phyloP scores from a whole-genome alignment of 2,888 invertebrate species.

The Pherbina coryleti region DNA sequence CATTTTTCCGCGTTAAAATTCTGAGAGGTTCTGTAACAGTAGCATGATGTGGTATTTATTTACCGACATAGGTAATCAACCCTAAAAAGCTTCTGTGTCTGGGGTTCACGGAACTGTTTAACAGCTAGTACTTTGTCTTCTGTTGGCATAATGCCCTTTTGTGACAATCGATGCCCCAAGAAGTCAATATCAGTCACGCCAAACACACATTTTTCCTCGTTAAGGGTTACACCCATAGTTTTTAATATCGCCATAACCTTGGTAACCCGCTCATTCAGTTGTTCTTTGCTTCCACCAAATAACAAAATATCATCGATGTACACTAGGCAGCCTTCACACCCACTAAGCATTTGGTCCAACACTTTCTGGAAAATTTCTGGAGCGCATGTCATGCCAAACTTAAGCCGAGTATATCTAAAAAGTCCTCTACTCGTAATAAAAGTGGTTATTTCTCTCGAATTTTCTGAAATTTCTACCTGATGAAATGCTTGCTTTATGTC shows the following conservation, averaged over 20 bases:
- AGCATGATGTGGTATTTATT: background rate
- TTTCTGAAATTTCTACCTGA: no score
- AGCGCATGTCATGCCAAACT: conserved; percentile 32
- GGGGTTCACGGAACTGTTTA: no score
- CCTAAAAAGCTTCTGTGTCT: background rate
- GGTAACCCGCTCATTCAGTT: conserved; percentile 4
- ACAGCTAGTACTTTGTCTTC: no score
- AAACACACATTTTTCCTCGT: background rate
- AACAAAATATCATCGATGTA: conserved; percentile 36
- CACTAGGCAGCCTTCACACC: conserved; percentile 16
- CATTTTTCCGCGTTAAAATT: background rate
- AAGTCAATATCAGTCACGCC: conserved; percentile 8
- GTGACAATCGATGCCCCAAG: conserved; percentile 30
- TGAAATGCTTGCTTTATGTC: conserved; percentile 1
- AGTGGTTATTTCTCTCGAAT: conserved; percentile 28
- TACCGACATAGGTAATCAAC: background rate
- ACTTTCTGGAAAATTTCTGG: conserved; percentile 30
- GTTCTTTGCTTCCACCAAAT: conserved; percentile 21
- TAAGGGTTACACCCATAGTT: background rate
- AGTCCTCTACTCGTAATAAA: conserved; percentile 30
- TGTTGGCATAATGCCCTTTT: conserved; percentile 9
- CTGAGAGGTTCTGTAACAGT: background rate
- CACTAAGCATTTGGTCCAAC: conserved; percentile 25
- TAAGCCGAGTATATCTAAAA: conserved; percentile 23
- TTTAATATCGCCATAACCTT: background rate